These are phyloP conservation scores for Fregata magnificens DNA, from an alignment of 2,113 vertebrate genomes.

Conservation along the genomic window DNA sequence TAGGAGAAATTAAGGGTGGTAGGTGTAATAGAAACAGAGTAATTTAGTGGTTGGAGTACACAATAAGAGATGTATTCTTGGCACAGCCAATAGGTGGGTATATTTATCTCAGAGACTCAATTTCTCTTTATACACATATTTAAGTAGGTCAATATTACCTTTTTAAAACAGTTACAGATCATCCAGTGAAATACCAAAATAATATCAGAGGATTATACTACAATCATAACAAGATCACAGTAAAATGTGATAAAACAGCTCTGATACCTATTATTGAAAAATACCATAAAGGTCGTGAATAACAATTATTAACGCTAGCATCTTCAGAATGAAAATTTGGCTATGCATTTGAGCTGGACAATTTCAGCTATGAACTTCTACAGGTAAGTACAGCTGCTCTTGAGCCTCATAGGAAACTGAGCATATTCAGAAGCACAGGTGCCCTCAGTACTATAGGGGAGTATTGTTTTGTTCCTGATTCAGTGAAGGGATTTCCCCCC, in stretches of 20 bases:
- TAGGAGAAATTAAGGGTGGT: background rate
- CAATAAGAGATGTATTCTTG: background rate
- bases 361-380: background rate
- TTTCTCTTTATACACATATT: background rate
- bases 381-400: background rate
- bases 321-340: background rate
- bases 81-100: background rate
- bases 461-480: background rate
- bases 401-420: background rate
- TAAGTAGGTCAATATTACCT: background rate
- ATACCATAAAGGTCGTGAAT: background rate
- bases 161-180: background rate
- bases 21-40: background rate
- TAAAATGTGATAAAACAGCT: background rate
- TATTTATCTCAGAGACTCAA: background rate
- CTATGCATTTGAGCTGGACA: background rate
- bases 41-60: background rate
- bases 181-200: background rate
- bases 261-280: background rate
- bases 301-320: background rate
- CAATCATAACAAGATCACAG: background rate
- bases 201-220: background rate
- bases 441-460: background rate
- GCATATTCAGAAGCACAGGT: background rate
- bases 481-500: background rate